Evolutionary conservation across 2,797 vertebrate genomes (phyloP), one percentile per base, ranked within the genome.

Genomic region (Falco peregrinus): DNA sequence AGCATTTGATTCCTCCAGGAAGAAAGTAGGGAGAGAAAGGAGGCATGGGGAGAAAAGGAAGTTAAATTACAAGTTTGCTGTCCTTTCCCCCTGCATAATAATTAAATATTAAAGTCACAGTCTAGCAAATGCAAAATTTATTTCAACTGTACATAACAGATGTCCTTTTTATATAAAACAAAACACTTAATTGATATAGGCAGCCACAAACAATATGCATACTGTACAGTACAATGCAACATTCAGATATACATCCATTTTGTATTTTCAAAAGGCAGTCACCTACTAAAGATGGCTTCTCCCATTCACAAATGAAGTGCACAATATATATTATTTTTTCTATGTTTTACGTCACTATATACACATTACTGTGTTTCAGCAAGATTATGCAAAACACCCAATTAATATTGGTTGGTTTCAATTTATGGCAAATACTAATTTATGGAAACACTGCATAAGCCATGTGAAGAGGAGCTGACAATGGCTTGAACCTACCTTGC

Each of bases 111-210:
- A 98, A 99, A 98, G 96, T 97, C 98, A 98, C 91, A 78, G 96
- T 98, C 98, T 99, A 99, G 96, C 98, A 99, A 99, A 99, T 97
- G 98, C 98, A 98, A 99, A 98, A 99, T 99, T 99, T 99, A 99
- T 99, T 99, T 99, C 98, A 99, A 99, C 99, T 98, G 98, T 99
- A 99, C 99, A 99, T 98, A 98, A 98, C 98, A 99, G 97, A 98
- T 97, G 97, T 98, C 98, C 98, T 97, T 98, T 97, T 97, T 94
- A 97, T 98, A 98, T 98, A 98, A 98, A 98, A 98, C 98, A 98
- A 93, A 98, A 98, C 98, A 99, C 98, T 98, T 98, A 96, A 96
- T 97, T 96, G 97, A 97, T 97, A 98, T 98, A 97, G 97, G 98
- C 97, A 98, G 98, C 97, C 98, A 98, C 98, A 98, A 98, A 98